These are phyloP conservation scores for Keiferia lycopersicella DNA, from an alignment of 2,888 invertebrate genomes.

Conservation along the genomic window DNA sequence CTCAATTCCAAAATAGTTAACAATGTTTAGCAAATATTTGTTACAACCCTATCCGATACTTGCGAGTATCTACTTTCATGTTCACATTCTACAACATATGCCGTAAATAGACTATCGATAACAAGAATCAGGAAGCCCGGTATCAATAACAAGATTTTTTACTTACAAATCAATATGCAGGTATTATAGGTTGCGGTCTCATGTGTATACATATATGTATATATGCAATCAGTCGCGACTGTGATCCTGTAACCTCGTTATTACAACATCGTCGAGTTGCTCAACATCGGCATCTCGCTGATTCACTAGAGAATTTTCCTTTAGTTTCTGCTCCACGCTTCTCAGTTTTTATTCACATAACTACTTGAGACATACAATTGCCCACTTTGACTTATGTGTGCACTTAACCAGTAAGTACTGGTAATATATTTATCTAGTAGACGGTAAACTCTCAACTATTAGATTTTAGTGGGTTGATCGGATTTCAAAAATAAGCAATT, in stretches of 20 bases:
- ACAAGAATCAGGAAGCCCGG: not conserved
- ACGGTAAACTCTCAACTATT: too few species aligned
- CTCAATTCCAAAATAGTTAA: too few species aligned
- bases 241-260: slow-evolving; percentile 26
- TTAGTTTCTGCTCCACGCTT: slow-evolving; percentile 5
- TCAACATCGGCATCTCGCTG: slow-evolving; percentile 2
- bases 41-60: too few species aligned
- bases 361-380: not conserved
- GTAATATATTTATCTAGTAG: too few species aligned
- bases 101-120: slow-evolving; percentile 4
- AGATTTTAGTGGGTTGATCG: too few species aligned
- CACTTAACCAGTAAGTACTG: too few species aligned
- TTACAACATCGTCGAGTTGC: slow-evolving; percentile 16
- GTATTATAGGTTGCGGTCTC: slow-evolving; percentile 20
- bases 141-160: not conserved
- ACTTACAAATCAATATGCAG: not conserved
- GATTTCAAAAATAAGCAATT: too few species aligned
- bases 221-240: slow-evolving; percentile 32
- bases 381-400: not conserved
- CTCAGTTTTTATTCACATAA: not conserved
- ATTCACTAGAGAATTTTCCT: not conserved
- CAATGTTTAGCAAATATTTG: too few species aligned
- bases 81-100: slow-evolving; percentile 17
- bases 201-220: slow-evolving; percentile 23
- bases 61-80: slow-evolving; percentile 37